phyloP scores from a whole-genome alignment of 2,797 vertebrate genomes.

The Periparus ater region DNA sequence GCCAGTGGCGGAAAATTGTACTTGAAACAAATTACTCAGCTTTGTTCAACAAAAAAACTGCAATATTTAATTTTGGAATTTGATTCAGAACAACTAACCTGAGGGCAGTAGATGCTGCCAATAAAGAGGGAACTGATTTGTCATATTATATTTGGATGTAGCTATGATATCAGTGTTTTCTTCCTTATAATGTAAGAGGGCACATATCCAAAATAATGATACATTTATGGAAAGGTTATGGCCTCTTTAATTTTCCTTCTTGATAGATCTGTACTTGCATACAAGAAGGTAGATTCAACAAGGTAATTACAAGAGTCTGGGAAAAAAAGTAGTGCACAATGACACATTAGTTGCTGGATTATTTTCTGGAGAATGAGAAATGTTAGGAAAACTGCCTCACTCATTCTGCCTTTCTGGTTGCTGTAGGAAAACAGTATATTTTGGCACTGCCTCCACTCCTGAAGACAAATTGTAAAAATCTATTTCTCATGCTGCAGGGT shows the following conservation, averaged over 20 bases:
- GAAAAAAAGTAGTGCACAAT: neutral
- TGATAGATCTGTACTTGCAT: neutral
- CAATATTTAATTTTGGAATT: conserved; percentile 18
- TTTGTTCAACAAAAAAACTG: neutral
- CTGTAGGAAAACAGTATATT: neutral
- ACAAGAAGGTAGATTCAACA: neutral
- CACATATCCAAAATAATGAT: neutral
- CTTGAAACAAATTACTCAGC: conserved; percentile 32
- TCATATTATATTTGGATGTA: neutral
- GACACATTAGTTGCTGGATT: neutral
- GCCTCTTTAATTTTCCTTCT: neutral
- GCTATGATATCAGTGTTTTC: neutral
- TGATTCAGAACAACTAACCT: conserved; percentile 1
- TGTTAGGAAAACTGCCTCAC: neutral
- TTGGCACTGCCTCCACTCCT: neutral
- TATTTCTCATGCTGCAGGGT: neutral
- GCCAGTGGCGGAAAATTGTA: neutral
- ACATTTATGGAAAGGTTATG: neutral
- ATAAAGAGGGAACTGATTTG: neutral
- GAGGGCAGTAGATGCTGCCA: neutral
- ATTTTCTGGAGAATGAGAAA: neutral
- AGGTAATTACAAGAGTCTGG: neutral
- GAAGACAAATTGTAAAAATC: neutral
- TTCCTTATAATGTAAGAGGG: neutral
- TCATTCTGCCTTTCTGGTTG: neutral